A percentile compares a stretch with the other conserved stretches of the same genome.
Evolutionary conservation across 2,888 invertebrate genomes (phyloP).

Genomic region (Hedychridium roseum): DNA sequence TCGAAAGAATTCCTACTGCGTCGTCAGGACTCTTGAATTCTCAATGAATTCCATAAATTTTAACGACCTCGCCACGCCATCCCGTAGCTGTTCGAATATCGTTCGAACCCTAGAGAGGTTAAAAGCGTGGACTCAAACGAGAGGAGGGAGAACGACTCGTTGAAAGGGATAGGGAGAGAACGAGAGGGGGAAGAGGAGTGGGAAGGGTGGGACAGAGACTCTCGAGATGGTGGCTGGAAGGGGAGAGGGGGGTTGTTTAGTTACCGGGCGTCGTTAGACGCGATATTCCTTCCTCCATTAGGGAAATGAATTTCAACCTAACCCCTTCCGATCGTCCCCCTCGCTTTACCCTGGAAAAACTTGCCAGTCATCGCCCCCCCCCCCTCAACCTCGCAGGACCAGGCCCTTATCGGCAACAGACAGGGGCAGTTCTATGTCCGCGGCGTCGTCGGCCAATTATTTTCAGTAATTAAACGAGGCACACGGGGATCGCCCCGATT

Average conservation of each 20-base stretch:
- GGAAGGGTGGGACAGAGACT: slow-evolving; percentile 5
- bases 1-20: slow-evolving; percentile 13
- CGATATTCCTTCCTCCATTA: slow-evolving; percentile 56
- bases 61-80: slow-evolving; percentile 27
- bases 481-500: no score
- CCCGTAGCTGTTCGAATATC: slow-evolving; percentile 10
- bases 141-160: background rate
- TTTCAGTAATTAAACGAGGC: slow-evolving; percentile 31
- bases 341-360: no score
- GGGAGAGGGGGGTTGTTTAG: slow-evolving; percentile 41
- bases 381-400: background rate
- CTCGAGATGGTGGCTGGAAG: slow-evolving; percentile 5
- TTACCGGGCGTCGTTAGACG: slow-evolving; percentile 48
- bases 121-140: slow-evolving; percentile 6
- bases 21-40: slow-evolving; percentile 27
- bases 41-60: slow-evolving; percentile 44
- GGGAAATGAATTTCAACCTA: slow-evolving; percentile 54
- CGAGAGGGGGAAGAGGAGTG: slow-evolving; percentile 4
- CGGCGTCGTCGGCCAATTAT: slow-evolving; percentile 26
- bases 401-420: slow-evolving; percentile 30
- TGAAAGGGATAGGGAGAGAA: background rate
- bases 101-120: slow-evolving; percentile 3
- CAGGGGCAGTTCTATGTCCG: slow-evolving; percentile 15
- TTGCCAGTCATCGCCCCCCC: slow-evolving; percentile 9
- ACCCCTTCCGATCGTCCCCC: slow-evolving; percentile 13